Percentiles rank a stretch among this genome's conserved stretches.
Evolutionary conservation across 2,113 vertebrate species (phyloP).

Genomic region (Nematolebias whitei): DNA sequence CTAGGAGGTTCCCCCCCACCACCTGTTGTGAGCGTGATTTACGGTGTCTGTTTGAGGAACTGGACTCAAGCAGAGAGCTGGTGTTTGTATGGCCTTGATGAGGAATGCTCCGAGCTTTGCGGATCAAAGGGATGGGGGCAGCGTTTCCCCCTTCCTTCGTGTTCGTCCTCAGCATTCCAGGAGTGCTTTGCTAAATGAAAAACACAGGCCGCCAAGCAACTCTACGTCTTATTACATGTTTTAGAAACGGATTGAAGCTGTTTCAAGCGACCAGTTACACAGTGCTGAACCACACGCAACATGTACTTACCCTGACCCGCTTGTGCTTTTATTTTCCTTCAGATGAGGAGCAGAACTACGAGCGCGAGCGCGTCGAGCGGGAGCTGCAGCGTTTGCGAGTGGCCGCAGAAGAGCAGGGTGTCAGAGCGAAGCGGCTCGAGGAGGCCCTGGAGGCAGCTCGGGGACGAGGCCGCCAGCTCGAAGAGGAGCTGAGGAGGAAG

Average conservation of each 20-base stretch:
- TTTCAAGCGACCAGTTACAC: neutral
- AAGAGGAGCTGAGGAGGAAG: constrained; percentile 93
- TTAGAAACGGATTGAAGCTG: constrained; percentile 5
- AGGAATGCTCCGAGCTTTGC: constrained; percentile 75
- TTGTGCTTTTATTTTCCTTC: neutral
- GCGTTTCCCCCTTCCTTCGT: constrained; percentile 52
- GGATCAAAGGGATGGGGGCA: constrained; percentile 76
- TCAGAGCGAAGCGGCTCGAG: constrained; percentile 87
- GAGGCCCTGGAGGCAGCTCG: constrained; percentile 89
- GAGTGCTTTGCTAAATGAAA: constrained; percentile 71
- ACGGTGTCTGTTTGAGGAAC: constrained; percentile 61
- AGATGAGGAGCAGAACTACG: constrained; percentile 92
- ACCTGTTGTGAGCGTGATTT: constrained; percentile 66
- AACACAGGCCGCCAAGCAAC: constrained; percentile 60
- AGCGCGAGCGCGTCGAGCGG: constrained; percentile 88
- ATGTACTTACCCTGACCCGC: neutral
- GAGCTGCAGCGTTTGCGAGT: constrained; percentile 85
- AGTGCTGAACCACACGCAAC: neutral
- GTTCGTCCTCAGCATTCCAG: constrained; percentile 71
- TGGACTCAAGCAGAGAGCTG: constrained; percentile 49
- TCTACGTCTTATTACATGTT: constrained; percentile 43
- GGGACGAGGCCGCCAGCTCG: constrained; percentile 84
- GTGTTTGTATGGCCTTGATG: constrained; percentile 71
- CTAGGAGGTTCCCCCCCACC: too few species aligned
- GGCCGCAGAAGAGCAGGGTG: constrained; percentile 88